Conservation (phyloP, 1,140 invertebrate genomes). For the Drosophila grimshawi region DNA sequence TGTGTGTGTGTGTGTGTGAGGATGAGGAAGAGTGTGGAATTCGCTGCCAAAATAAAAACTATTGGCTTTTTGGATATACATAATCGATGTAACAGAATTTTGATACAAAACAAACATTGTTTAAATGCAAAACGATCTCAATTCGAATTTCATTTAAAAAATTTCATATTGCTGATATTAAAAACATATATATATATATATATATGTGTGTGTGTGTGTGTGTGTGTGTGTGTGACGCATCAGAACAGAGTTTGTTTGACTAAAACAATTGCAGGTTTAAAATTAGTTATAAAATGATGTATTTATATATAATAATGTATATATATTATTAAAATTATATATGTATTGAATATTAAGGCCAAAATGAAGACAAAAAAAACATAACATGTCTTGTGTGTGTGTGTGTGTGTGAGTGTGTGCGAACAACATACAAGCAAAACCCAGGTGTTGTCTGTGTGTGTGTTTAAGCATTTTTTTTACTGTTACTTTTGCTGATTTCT, state of each 20-base stretch:
- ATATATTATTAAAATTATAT: constrained; percentile 27
- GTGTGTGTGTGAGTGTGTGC: constrained; percentile 4
- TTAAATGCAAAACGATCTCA: constrained; percentile 33
- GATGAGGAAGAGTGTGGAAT: neutral
- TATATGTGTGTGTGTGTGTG: neutral
- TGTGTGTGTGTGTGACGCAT: constrained; percentile 7
- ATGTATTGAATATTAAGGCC: constrained; percentile 39
- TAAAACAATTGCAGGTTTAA: constrained; percentile 39
- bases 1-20: constrained; percentile 4
- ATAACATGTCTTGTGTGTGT: constrained; percentile 23
- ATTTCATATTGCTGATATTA: constrained; percentile 27
- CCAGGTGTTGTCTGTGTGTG: constrained; percentile 11
- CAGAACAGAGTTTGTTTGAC: constrained; percentile 15
- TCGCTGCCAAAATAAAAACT: constrained; percentile 20
- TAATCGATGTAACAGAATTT: constrained; percentile 33
- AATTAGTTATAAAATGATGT: constrained; percentile 35
- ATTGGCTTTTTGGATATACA: neutral
- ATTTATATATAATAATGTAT: constrained; percentile 32
- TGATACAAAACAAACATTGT: constrained; percentile 49
- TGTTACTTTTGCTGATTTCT: constrained; percentile 10
- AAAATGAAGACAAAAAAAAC: constrained; percentile 5
- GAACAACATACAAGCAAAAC: constrained; percentile 45
- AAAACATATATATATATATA: neutral
- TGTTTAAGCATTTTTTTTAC: constrained; percentile 22
- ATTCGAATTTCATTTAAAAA: constrained; percentile 22